These are phyloP conservation scores for Glandiceps talaboti DNA, from an alignment of 53 echinoderm and acorn worm species.

Conservation along the genomic window DNA sequence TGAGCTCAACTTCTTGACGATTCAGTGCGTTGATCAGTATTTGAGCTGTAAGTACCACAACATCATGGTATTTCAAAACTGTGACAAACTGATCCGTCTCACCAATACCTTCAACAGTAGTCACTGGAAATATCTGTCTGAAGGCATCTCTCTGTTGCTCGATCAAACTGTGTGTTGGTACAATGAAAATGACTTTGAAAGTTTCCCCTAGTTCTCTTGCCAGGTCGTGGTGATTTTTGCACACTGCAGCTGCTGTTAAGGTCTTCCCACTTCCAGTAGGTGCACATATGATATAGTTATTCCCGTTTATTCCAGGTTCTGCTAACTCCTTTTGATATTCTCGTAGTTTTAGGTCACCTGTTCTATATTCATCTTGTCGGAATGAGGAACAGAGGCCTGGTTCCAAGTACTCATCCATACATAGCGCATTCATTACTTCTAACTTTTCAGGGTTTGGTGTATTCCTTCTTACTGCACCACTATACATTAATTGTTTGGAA, in stretches of 20 bases:
- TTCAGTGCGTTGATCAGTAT: conserved; percentile 46
- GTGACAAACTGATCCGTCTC: conserved; percentile 23
- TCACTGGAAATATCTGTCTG: conserved; percentile 17
- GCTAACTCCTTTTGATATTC: conserved; percentile 51
- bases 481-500: too few relatives aligned
- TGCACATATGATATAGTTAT: conserved; percentile 54
- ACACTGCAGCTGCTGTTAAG: conserved; percentile 43
- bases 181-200: conserved; percentile 65
- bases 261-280: conserved; percentile 70
- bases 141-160: conserved; percentile 54
- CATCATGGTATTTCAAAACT: conserved; percentile 14
- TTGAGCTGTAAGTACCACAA: conserved; percentile 60
- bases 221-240: conserved; percentile 19
- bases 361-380: too few relatives aligned
- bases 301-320: conserved; percentile 24
- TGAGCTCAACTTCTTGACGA: conserved; percentile 8
- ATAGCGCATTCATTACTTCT: too few relatives aligned
- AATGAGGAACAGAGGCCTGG: too few relatives aligned
- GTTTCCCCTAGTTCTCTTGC: background rate
- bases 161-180: conserved; percentile 38
- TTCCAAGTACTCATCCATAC: too few relatives aligned
- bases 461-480: too few relatives aligned
- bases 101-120: conserved; percentile 17
- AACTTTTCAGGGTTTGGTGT: too few relatives aligned
- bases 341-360: too few relatives aligned